Evolutionary conservation across 2,888 invertebrate species (phyloP).

Genomic region (Cecidostiba fungosa): DNA sequence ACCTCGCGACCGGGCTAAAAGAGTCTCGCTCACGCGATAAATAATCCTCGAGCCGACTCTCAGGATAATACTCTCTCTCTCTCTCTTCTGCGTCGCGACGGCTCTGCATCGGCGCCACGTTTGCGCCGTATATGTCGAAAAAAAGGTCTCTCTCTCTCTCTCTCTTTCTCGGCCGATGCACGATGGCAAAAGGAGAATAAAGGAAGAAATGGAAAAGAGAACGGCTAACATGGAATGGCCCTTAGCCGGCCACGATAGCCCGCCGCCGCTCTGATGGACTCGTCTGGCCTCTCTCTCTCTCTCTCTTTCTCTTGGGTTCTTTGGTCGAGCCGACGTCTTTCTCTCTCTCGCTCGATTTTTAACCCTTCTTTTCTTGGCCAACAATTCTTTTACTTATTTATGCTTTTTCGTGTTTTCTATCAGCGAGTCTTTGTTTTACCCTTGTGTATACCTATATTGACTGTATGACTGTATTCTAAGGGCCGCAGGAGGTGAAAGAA

Average conservation of each 20-base stretch:
- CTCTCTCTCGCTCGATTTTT: neutral
- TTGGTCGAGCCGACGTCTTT: neutral
- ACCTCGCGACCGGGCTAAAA: constrained; percentile 14
- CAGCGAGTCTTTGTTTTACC: neutral
- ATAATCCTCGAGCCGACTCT: constrained; percentile 61
- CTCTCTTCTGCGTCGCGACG: neutral
- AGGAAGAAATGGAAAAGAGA: constrained; percentile 75
- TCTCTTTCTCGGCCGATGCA: constrained; percentile 58
- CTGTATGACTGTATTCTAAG: no score
- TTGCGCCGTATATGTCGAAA: constrained; percentile 73
- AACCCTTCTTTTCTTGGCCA: neutral
- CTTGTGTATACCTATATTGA: neutral
- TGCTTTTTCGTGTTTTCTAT: constrained; percentile 1
- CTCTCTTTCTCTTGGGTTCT: constrained; percentile 21
- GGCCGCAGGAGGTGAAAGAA: no score
- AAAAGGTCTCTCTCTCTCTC: constrained; percentile 68
- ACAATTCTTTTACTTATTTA: constrained; percentile 16
- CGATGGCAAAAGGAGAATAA: constrained; percentile 65
- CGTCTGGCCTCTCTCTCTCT: constrained; percentile 70
- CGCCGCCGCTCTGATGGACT: constrained; percentile 74
- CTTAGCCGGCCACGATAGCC: constrained; percentile 77
- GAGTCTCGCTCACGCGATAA: constrained; percentile 61
- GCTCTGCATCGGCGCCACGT: constrained; percentile 76
- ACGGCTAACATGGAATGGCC: constrained; percentile 80
- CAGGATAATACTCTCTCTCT: constrained; percentile 37